Conservation (phyloP, 2,113 vertebrate genomes). For the Sapayoa aenigma region DNA sequence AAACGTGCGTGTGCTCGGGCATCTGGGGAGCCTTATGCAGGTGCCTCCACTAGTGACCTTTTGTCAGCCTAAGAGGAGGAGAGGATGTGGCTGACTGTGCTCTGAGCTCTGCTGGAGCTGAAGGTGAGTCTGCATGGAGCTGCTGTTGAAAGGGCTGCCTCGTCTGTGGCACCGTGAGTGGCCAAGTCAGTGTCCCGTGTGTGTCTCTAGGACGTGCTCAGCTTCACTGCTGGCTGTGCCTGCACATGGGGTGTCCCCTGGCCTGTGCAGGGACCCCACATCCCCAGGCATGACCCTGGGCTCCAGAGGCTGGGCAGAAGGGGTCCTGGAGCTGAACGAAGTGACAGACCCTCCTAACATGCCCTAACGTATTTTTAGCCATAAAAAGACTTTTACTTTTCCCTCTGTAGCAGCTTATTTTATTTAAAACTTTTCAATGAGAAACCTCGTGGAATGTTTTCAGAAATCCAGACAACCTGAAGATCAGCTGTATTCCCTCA, state of each 20-base stretch:
- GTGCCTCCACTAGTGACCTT: too few relatives aligned
- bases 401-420: neutral
- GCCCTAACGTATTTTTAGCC: neutral
- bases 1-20: neutral
- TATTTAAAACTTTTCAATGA: neutral
- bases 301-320: neutral
- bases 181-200: neutral
- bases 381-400: neutral
- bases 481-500: neutral
- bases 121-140: neutral
- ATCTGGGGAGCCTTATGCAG: neutral
- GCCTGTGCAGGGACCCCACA: neutral
- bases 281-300: neutral
- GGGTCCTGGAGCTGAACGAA: neutral
- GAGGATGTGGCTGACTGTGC: neutral
- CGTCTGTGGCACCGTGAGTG: neutral
- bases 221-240: neutral
- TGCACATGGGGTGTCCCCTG: accelerated
- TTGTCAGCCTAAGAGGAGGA: neutral
- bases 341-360: neutral
- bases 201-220: neutral
- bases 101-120: neutral
- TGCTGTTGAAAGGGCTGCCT: neutral
- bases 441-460: neutral
- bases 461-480: neutral